Evolutionary conservation across 2,888 invertebrate species (phyloP).

Genomic region (Callimorpha dominula): DNA sequence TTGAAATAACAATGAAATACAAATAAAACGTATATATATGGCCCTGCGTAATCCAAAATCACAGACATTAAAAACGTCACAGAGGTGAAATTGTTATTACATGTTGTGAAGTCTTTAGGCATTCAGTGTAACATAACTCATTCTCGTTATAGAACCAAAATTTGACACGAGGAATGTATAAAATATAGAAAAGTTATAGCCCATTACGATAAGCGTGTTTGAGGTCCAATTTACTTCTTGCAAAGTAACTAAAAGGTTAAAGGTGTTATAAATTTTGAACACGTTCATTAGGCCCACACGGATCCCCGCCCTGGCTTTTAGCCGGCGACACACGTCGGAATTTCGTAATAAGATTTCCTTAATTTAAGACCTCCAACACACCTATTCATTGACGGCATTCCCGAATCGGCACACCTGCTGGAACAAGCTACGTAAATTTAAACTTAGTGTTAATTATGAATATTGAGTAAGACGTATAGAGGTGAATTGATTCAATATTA

Average conservation of each 20-base stretch:
- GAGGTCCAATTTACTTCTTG: constrained; percentile 69
- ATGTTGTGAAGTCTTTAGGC: background rate
- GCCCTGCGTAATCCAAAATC: too few species aligned
- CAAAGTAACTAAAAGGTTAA: constrained; percentile 78
- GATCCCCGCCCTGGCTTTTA: constrained; percentile 76
- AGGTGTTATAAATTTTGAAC: constrained; percentile 83
- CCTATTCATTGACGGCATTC: constrained; percentile 55
- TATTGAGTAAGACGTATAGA: constrained; percentile 7
- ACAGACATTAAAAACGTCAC: background rate
- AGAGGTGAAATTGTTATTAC: background rate
- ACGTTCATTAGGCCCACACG: constrained; percentile 80
- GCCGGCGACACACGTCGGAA: constrained; percentile 82
- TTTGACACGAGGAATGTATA: background rate
- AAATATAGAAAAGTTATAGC: constrained; percentile 47
- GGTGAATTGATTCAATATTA: constrained; percentile 12
- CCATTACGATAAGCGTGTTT: constrained; percentile 61
- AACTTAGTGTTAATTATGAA: constrained; percentile 28
- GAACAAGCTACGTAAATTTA: constrained; percentile 39
- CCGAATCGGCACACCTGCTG: constrained; percentile 52
- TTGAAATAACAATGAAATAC: too few species aligned
- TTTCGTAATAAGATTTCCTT: constrained; percentile 85
- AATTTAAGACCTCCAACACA: constrained; percentile 75
- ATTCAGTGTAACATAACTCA: background rate
- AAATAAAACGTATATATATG: too few species aligned
- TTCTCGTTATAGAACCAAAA: background rate